Evolutionary conservation across 1,140 invertebrate species (phyloP).

Genomic region (Neelides sp.): DNA sequence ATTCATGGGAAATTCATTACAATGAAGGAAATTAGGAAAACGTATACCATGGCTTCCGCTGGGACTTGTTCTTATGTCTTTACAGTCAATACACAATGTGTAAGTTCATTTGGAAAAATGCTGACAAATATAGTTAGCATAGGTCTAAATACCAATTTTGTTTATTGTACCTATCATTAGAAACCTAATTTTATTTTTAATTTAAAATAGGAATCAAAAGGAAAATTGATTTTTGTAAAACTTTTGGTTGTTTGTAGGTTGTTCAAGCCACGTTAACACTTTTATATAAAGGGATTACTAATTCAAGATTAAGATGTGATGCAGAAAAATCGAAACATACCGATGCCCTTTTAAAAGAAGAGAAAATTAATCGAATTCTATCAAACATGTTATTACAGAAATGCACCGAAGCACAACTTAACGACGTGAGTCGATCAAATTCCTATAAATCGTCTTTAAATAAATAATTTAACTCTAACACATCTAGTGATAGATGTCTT

Average conservation of each 20-base stretch:
- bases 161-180: no score
- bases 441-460: no score
- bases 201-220: background rate
- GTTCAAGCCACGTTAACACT: no score
- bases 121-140: no score
- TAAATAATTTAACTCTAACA: no score
- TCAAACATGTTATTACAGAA: background rate
- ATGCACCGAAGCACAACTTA: background rate
- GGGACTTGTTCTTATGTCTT: background rate
- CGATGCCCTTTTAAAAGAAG: background rate
- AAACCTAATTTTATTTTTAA: background rate
- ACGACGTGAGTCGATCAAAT: no score
- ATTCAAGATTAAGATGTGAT: background rate
- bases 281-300: no score
- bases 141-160: no score
- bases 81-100: background rate
- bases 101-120: no score
- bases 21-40: conserved; percentile 1
- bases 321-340: background rate
- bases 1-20: background rate
- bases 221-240: background rate
- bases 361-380: conserved; percentile 1
- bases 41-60: background rate
- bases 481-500: no score
- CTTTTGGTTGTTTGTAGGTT: no score